phyloP scores from a whole-genome alignment of 2,888 invertebrate genomes.

The Nowickia ferox region DNA sequence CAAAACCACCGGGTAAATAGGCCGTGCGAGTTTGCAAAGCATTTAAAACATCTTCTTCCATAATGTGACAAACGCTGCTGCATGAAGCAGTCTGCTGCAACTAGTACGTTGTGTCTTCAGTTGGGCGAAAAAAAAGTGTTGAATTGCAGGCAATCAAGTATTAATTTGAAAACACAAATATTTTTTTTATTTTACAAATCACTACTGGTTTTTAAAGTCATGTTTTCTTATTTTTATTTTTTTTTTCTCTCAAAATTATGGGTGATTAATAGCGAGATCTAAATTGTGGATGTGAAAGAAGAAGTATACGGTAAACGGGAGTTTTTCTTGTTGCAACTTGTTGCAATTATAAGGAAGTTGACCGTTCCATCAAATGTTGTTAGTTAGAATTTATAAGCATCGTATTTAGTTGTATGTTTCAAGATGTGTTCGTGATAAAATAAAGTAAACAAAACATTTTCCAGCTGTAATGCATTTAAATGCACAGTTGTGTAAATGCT shows the following conservation, averaged over 20 bases:
- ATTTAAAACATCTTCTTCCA: constrained; percentile 85
- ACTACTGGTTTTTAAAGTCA: constrained; percentile 61
- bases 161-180: constrained; percentile 19
- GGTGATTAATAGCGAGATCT: constrained; percentile 50
- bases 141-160: constrained; percentile 22
- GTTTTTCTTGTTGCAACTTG: constrained; percentile 43
- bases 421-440: constrained; percentile 18
- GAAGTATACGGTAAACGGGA: constrained; percentile 49
- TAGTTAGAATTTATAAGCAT: constrained; percentile 18
- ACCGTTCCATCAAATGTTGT: constrained; percentile 50
- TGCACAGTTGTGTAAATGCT: no score
- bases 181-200: constrained; percentile 51
- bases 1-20: constrained; percentile 87
- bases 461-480: constrained; percentile 12
- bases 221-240: constrained; percentile 7
- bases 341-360: constrained; percentile 60
- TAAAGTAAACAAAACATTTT: not conserved
- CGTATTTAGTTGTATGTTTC: not conserved
- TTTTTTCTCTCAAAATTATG: constrained; percentile 21
- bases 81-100: constrained; percentile 17
- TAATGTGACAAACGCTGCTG: constrained; percentile 72
- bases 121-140: constrained; percentile 26
- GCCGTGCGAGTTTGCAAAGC: constrained; percentile 86
- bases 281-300: constrained; percentile 8
- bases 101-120: not conserved